Base-by-base conservation (phyloP, 35 echinoderm and acorn worm genomes). In the Patiria miniata region DNA sequence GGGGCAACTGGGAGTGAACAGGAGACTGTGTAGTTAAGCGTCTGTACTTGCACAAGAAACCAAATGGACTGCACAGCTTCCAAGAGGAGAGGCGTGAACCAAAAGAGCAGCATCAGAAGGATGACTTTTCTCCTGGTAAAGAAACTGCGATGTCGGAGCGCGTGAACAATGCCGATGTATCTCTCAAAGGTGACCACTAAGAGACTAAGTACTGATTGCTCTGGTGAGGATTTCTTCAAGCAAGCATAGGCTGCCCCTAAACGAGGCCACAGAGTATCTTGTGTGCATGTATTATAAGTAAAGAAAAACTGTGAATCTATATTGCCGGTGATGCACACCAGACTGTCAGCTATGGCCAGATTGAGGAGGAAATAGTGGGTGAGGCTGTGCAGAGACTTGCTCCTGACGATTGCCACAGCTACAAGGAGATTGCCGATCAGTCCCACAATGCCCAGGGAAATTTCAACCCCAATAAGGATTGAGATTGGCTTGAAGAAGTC, bases 331-430 rank as follows among this genome's bases (percentile, higher is more conserved):
- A 73, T 32, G 26, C 26, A 73, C 26, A 73, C 15, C 8, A 73
- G 65, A 36, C 26, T 32, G 34, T 73, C 65, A 73, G 65, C 65
- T 12, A 73, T 73, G 19, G 65, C 65, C 19, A 73, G 15, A 34
- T 30, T 73, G 26, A 73, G n/a, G 34, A 73, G 23, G 10, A 73
- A 34, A 73, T 73, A 73, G 65, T 73, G 23, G 65, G 65, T 73
- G 29, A 73, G 65, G 65, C 23, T 23, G 65, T 73, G 65, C 65
- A 73, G 26, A 32, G 21, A 14, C 8, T 36, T 73, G 34, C 65
- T 73, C 7, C 29, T 26, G 26, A 26, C 14, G 8, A 73, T 73
- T 34, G 65, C 29, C 34, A 73, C 14, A 73, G 19, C 14, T 14
- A 73, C 65, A 15, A 73, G 21, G 2, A 34, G 26, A 73, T 73